phyloP scores from a whole-genome alignment of 2,113 vertebrate genomes.

The Toxotes jaculatrix region DNA sequence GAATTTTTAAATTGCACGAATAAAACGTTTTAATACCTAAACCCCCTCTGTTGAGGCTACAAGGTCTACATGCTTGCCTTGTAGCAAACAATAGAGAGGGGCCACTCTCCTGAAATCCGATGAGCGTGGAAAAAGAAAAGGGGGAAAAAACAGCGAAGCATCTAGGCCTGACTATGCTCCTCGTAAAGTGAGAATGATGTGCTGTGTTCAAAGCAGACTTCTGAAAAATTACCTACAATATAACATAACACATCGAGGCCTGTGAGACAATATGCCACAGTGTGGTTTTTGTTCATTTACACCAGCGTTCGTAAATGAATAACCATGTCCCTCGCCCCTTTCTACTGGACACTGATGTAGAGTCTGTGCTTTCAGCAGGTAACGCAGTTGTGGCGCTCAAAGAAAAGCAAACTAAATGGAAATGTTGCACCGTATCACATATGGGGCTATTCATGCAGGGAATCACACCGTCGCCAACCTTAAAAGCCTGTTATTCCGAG shows the following conservation, averaged over 20 bases:
- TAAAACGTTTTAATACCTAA: slow-evolving; percentile 69
- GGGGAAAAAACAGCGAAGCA: slow-evolving; percentile 79
- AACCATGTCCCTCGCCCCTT: background rate
- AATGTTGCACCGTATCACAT: slow-evolving; percentile 13
- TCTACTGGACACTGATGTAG: slow-evolving; percentile 19
- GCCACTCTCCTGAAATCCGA: slow-evolving; percentile 90
- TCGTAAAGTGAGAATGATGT: slow-evolving; percentile 64
- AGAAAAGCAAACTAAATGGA: slow-evolving; percentile 1
- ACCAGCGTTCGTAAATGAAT: slow-evolving; percentile 12
- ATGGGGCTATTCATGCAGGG: slow-evolving; percentile 10
- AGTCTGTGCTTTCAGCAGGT: slow-evolving; percentile 10
- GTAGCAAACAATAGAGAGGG: slow-evolving; percentile 86
- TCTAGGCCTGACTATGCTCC: slow-evolving; percentile 81
- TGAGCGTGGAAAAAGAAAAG: slow-evolving; percentile 86
- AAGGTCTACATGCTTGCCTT: slow-evolving; percentile 86
- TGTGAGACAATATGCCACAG: background rate
- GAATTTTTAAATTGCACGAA: slow-evolving; percentile 25
- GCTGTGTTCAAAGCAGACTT: slow-evolving; percentile 37
- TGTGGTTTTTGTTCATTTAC: slow-evolving; percentile 1
- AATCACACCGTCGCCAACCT: slow-evolving; percentile 6
- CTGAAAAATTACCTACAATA: slow-evolving; percentile 30
- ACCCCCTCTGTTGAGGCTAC: slow-evolving; percentile 77
- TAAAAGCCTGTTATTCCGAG: slow-evolving; percentile 38
- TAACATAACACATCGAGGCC: slow-evolving; percentile 6
- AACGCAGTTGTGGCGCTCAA: slow-evolving; percentile 5